Evolutionary conservation across 1,140 invertebrate species (phyloP).

Genomic region (Hyles vespertilio): DNA sequence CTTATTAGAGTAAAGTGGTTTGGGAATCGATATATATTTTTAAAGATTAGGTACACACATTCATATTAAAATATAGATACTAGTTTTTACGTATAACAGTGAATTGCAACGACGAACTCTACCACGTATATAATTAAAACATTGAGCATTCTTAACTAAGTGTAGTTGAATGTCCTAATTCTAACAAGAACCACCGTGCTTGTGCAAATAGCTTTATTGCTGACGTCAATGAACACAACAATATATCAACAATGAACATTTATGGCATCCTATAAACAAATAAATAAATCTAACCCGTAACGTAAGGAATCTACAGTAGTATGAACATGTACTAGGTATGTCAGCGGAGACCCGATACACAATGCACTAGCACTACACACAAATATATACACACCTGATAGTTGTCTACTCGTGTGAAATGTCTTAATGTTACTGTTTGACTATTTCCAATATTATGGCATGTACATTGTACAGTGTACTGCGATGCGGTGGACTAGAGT

Average conservation of each 20-base stretch:
- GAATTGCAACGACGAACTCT: constrained; percentile 27
- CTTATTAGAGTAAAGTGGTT: constrained; percentile 1
- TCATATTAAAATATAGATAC: constrained; percentile 12
- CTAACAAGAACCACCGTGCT: constrained; percentile 61
- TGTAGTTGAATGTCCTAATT: constrained; percentile 39
- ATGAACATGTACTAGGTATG: constrained; percentile 26
- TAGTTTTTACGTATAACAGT: constrained; percentile 33
- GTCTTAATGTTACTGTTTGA: constrained; percentile 7
- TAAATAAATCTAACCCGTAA: constrained; percentile 56
- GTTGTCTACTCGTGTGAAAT: background rate
- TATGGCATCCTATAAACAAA: constrained; percentile 59
- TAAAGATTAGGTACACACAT: background rate
- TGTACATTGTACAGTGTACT: constrained; percentile 17
- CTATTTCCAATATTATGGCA: constrained; percentile 28
- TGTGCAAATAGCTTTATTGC: constrained; percentile 52
- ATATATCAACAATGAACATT: constrained; percentile 61
- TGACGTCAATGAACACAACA: constrained; percentile 50
- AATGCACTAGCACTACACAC: constrained; percentile 43
- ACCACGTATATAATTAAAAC: constrained; percentile 32
- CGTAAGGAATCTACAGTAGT: constrained; percentile 38
- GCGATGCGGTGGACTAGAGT: constrained; percentile 66
- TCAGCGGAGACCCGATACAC: constrained; percentile 47
- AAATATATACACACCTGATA: background rate
- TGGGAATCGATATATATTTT: background rate
- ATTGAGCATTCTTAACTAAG: constrained; percentile 66